phyloP scores from a whole-genome alignment of 2,888 invertebrate species.

The Micropterix aruncella region DNA sequence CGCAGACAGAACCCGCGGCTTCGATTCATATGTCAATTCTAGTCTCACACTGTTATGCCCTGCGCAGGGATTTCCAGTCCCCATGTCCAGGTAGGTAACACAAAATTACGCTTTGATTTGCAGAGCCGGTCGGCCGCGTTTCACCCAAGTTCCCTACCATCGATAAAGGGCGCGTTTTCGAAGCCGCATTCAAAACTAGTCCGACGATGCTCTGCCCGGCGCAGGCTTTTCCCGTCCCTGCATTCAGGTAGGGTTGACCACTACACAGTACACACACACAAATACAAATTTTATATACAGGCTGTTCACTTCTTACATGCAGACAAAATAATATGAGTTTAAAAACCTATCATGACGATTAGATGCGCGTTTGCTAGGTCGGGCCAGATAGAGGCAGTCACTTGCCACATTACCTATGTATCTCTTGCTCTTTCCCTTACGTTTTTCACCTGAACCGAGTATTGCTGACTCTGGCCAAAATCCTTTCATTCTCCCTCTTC shows the following conservation, averaged over 20 bases:
- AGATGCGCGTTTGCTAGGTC: too few relatives aligned
- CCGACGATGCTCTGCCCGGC: conserved; percentile 54
- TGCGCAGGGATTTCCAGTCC: conserved; percentile 63
- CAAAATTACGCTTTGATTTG: conserved; percentile 5
- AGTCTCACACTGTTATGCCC: conserved; percentile 56
- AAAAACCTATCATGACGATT: too few relatives aligned
- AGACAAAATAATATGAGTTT: too few relatives aligned
- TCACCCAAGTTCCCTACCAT: conserved; percentile 51
- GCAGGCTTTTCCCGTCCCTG: conserved; percentile 59
- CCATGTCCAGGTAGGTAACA: conserved; percentile 49
- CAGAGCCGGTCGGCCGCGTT: conserved; percentile 52
- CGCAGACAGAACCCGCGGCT: conserved; percentile 49
- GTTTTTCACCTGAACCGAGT: too few relatives aligned
- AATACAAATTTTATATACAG: too few relatives aligned
- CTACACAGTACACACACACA: too few relatives aligned
- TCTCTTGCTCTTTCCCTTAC: too few relatives aligned
- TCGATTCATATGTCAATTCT: conserved; percentile 33
- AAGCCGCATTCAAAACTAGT: conserved; percentile 33
- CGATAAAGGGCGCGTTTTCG: conserved; percentile 49
- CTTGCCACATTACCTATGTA: too few relatives aligned
- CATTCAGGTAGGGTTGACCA: conserved; percentile 51
- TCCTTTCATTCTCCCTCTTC: too few relatives aligned
- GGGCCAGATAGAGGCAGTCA: too few relatives aligned
- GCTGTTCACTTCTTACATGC: too few relatives aligned
- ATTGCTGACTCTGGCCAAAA: too few relatives aligned